Evolutionary conservation across 2,888 invertebrate species (phyloP).

Genomic region (Agapostemon virescens): DNA sequence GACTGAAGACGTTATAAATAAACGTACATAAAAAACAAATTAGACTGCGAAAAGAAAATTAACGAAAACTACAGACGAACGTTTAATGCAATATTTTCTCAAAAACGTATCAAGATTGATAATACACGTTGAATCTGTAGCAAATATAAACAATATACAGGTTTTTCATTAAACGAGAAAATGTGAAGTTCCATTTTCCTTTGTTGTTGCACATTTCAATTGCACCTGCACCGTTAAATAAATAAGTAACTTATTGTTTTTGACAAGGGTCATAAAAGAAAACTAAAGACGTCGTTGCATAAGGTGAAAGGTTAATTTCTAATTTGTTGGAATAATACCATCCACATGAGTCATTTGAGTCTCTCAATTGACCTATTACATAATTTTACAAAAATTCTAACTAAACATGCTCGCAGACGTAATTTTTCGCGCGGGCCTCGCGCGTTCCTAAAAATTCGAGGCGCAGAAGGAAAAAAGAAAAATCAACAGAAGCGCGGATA

Average conservation of each 20-base stretch:
- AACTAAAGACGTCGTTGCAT: neutral
- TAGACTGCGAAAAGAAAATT: too few relatives aligned
- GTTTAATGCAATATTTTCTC: too few relatives aligned
- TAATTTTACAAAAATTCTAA: neutral
- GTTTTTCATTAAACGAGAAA: too few relatives aligned
- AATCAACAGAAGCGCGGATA: neutral
- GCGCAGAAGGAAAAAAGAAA: neutral
- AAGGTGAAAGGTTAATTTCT: conserved; percentile 8
- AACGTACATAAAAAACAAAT: too few relatives aligned
- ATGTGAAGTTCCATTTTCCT: too few relatives aligned
- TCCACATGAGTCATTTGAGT: conserved; percentile 3
- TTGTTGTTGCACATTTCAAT: too few relatives aligned
- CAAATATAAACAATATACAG: too few relatives aligned
- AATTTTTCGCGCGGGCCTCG: neutral
- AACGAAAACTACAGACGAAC: too few relatives aligned
- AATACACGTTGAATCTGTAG: too few relatives aligned
- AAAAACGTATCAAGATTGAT: too few relatives aligned
- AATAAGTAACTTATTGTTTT: neutral
- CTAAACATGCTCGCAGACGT: neutral
- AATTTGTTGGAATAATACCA: conserved; percentile 14
- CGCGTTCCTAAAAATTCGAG: neutral
- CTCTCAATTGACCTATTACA: conserved; percentile 8
- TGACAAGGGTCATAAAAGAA: neutral
- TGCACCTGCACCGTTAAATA: neutral
- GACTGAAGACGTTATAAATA: too few relatives aligned